Evolutionary conservation across 2,797 vertebrate species (phyloP).

Genomic region (Prunella strophiata): DNA sequence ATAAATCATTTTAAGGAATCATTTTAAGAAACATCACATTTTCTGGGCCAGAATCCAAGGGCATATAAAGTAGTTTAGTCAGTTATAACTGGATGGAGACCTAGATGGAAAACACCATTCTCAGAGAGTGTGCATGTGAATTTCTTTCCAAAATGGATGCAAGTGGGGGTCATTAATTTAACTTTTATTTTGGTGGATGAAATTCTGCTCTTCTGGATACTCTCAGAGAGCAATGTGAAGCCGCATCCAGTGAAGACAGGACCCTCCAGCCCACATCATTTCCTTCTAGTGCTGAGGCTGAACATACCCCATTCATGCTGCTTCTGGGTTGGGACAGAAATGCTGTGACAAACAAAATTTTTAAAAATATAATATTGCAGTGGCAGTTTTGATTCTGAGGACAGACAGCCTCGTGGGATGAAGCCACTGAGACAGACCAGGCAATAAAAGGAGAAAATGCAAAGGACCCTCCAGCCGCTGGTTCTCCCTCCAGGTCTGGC

Average conservation of each 20-base stretch:
- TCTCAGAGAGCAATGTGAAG: neutral
- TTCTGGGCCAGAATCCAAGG: constrained; percentile 63
- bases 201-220: neutral
- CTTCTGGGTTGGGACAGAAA: neutral
- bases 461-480: neutral
- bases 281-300: neutral
- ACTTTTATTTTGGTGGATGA: constrained; percentile 28
- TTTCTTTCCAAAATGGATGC: constrained; percentile 30
- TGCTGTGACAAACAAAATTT: neutral
- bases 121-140: neutral
- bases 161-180: constrained; percentile 23
- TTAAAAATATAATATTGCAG: neutral
- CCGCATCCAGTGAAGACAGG: neutral
- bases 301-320: neutral
- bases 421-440: neutral
- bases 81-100: constrained; percentile 26
- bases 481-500: neutral
- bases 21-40: constrained; percentile 65
- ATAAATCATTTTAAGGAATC: neutral
- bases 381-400: neutral
- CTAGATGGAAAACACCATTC: constrained; percentile 48
- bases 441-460: neutral
- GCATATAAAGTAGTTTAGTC: constrained; percentile 40
- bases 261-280: fast-evolving
- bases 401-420: neutral